These are phyloP conservation scores for Garrulus glandarius DNA, from an alignment of 2,797 vertebrate genomes.

Conservation along the genomic window DNA sequence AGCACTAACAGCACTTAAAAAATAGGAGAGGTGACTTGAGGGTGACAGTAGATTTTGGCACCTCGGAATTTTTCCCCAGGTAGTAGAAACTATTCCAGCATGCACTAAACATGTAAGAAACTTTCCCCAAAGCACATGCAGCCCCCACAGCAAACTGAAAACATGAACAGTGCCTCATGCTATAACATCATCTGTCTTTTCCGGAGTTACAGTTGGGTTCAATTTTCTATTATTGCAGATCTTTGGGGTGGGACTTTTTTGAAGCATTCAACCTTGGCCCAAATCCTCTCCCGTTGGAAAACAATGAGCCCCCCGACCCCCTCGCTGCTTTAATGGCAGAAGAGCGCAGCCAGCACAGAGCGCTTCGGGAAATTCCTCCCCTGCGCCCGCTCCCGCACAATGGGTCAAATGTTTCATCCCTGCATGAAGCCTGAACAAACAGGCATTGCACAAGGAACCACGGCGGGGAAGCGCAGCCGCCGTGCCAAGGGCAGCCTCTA, in stretches of 20 bases:
- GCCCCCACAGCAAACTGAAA: neutral
- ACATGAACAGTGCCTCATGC: neutral
- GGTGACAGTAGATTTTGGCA: neutral
- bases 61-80: neutral
- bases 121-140: neutral
- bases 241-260: constrained; percentile 8
- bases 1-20: neutral
- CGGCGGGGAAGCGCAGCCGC: neutral
- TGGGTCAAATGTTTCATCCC: constrained; percentile 19
- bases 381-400: neutral
- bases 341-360: neutral
- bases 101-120: neutral
- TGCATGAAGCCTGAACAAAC: constrained; percentile 12
- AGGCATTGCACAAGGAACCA: constrained; percentile 5
- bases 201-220: constrained; percentile 10
- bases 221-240: constrained; percentile 26
- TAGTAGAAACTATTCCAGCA: neutral
- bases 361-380: neutral
- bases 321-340: neutral
- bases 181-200: neutral
- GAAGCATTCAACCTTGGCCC: neutral
- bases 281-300: neutral
- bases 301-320: neutral
- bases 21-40: neutral
- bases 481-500: neutral